These are phyloP conservation scores for Synanthedon formicaeformis DNA, from an alignment of 2,888 invertebrate genomes.

Conservation along the genomic window DNA sequence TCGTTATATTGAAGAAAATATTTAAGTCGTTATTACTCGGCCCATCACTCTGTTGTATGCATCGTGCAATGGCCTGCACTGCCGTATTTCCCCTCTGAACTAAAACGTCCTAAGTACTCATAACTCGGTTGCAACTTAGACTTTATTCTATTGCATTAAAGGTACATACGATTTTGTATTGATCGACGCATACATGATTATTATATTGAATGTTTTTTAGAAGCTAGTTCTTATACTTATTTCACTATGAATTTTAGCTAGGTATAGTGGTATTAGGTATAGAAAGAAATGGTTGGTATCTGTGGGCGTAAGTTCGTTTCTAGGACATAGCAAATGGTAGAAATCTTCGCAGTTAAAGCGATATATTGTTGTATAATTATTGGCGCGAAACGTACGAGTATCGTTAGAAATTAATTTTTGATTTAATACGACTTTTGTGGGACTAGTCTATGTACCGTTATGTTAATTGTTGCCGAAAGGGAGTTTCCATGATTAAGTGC, in stretches of 20 bases:
- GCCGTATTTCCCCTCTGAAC: conserved; percentile 25
- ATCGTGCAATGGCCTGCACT: conserved; percentile 70
- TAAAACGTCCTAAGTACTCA: conserved; percentile 25
- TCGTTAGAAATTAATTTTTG: background rate
- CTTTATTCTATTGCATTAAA: conserved; percentile 4
- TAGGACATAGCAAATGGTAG: conserved; percentile 62
- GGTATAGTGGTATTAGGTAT: conserved; percentile 54
- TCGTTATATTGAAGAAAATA: conserved; percentile 8
- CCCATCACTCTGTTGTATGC: conserved; percentile 67
- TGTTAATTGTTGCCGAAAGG: background rate
- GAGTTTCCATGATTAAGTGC: no score
- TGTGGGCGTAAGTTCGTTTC: conserved; percentile 60
- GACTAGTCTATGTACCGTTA: background rate
- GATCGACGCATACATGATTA: conserved; percentile 2
- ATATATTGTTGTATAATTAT: conserved; percentile 33
- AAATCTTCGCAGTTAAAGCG: conserved; percentile 45
- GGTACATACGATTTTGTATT: background rate
- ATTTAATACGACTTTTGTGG: background rate
- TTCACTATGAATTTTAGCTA: conserved; percentile 69
- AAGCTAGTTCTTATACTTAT: conserved; percentile 66
- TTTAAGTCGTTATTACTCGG: background rate
- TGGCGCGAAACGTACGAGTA: conserved; percentile 7
- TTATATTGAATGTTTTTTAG: conserved; percentile 38
- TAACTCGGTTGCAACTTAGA: conserved; percentile 9
- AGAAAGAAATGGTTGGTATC: conserved; percentile 61